Evolutionary conservation across 2,888 invertebrate species (phyloP), one percentile per base, ranked within the genome.

Genomic region (Volucella bombylans): DNA sequence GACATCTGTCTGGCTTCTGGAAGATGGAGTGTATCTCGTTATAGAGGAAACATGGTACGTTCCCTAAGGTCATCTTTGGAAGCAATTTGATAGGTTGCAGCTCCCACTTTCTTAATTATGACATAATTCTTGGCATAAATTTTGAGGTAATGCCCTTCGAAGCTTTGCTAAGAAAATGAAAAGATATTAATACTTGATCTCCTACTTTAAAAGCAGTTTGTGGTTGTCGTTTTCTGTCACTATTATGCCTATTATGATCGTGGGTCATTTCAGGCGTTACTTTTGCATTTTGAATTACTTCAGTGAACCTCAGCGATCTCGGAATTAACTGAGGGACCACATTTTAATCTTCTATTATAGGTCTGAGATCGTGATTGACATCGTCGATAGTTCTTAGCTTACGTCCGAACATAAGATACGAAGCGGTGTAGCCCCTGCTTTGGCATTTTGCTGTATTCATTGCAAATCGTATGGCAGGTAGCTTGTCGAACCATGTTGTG

Each of bases 391-490:
- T 67, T 15, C 67, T n/a, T 8, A 67, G 49, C 12, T 67, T 54
- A 11, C 67, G 39, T 39, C 67, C 67, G n/a, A 67, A 67, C 39
- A 14, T 67, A 8, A 67, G 11, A 14, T 52, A 57, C 6, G 61
- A 4, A 4, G 62, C 54, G 1, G 47, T 15, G n/a, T 73, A 64
- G 2, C 52, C 62, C 1, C 64, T 73, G 11, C 55, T 62, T 55
- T 73, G 62, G 39, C 45, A 61, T 68, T 68, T 59, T 1, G 38
- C 61, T 0, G 67, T 76, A 23, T 76, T 61, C 50, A 62, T 68
- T 10, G 52, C 59, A 8, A 68, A 76, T 10, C 76, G 38, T 54
- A 77, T 62, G 1, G 41, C 11, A 1, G 77, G 55, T 50, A 61
- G 12, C 6, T 64, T 23, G 1, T 50, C 15, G 8, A 59, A 31